Conservation (phyloP, 2,113 vertebrate species). For the Corydoras maculifer region DNA sequence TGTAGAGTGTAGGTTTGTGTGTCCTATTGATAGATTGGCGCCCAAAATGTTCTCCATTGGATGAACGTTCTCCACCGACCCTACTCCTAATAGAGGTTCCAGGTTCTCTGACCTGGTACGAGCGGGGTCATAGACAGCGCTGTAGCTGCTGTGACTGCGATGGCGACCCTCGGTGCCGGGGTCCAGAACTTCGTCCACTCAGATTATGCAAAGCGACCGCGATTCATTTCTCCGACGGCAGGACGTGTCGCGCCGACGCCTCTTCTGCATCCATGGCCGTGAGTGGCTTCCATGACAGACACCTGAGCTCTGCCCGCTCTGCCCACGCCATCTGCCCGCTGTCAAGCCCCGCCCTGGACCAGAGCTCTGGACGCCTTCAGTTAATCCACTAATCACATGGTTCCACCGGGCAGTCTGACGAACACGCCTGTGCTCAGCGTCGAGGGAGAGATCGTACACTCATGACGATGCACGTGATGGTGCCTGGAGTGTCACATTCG, state of each 20-base stretch:
- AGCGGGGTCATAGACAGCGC: too few species aligned
- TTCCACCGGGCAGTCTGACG: background rate
- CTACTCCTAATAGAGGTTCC: too few species aligned
- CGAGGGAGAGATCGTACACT: background rate
- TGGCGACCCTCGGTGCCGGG: too few species aligned
- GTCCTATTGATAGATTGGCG: too few species aligned
- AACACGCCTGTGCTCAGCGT: background rate
- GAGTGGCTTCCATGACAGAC: constrained; percentile 41
- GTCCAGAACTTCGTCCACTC: too few species aligned
- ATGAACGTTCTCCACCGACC: too few species aligned
- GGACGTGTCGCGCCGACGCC: constrained; percentile 31
- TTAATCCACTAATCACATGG: constrained; percentile 18
- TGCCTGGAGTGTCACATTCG: background rate
- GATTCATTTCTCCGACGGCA: constrained; percentile 38
- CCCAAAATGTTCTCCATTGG: too few species aligned
- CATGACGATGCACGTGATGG: constrained; percentile 1
- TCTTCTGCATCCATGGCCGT: constrained; percentile 41
- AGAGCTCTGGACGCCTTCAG: background rate
- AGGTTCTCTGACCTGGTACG: too few species aligned
- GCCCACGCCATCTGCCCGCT: constrained; percentile 49
- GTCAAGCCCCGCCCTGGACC: constrained; percentile 12
- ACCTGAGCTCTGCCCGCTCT: constrained; percentile 40
- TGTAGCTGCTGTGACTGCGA: too few species aligned
- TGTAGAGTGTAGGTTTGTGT: too few species aligned
- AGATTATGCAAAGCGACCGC: constrained; percentile 51